phyloP scores from a whole-genome alignment of 2,113 vertebrate genomes.

The Coracopsis vasa region DNA sequence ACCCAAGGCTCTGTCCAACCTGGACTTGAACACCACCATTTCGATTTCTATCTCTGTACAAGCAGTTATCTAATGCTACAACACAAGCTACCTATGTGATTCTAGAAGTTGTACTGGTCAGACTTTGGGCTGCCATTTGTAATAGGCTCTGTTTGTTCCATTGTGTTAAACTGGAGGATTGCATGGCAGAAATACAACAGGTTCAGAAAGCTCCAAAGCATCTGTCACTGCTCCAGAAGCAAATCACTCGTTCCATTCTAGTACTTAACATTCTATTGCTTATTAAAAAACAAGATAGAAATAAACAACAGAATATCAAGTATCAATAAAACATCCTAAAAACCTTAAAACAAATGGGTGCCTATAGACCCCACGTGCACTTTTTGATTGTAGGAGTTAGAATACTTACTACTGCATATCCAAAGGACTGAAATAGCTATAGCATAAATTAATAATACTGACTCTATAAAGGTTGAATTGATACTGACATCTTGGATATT shows the following conservation, averaged over 20 bases:
- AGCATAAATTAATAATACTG: slow-evolving; percentile 33
- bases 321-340: neutral
- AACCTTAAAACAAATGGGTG: neutral
- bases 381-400: neutral
- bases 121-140: neutral
- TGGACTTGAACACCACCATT: neutral
- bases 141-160: neutral
- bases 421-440: neutral
- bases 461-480: slow-evolving; percentile 50
- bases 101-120: neutral
- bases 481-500: slow-evolving; percentile 62
- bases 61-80: neutral
- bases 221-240: neutral
- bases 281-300: neutral
- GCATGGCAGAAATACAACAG: accelerated
- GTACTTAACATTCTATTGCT: neutral
- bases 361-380: neutral
- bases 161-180: neutral
- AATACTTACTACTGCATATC: neutral
- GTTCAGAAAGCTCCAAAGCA: neutral
- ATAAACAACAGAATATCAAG: neutral
- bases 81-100: neutral
- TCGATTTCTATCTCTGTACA: neutral
- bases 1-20: no score
- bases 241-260: neutral